Evolutionary conservation across 2,888 invertebrate genomes (phyloP), one percentile per base, ranked within the genome.

Genomic region (Amitus sp.): DNA sequence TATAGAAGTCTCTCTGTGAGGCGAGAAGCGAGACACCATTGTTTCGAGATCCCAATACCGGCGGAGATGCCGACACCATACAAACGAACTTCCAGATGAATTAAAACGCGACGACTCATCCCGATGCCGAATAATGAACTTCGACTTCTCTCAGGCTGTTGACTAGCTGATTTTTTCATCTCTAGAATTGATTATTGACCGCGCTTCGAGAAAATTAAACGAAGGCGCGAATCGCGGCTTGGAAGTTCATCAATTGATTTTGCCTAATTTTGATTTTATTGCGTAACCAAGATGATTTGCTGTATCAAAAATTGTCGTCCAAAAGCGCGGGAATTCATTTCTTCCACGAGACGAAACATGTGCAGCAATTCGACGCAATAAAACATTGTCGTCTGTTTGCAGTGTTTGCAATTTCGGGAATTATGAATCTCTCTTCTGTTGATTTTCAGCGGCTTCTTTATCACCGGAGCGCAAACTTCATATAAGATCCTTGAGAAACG

Each of bases 1-100:
- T 75, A 75, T 71, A 64, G 70, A 62, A 60, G 62, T 47, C 42
- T 33, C n/a, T n/a, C 33, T 23, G 28, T 19, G 20, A 53, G 19
- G 52, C 43, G 20, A 50, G 34, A 40, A 28, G 33, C 42, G 37
- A 47, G 34, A 58, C 39, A 43, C 20, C 53, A 59, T 59, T 56
- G 55, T 61, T 47, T 40, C 10, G 48, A 17, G 40, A 30, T 54
- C 48, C 20, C 45, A 47, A 47, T 49, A 52, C 45, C 30, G 19
- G 17, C 45, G 28, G 49, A 42, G 40, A 30, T 46, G 46, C 28
- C 13, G 17, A 42, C 18, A 58, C 58, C 48, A 55, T 49, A 49
- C 49, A 55, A 48, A 49, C 37, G 45, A 55, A 49, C 49, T 39
- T 48, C 23, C 37, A 27, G 15, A 23, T 27, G 23, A 43, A 52